These are phyloP conservation scores for Hippocampus guttulatus DNA, from an alignment of 2,113 vertebrate genomes.

Conservation along the genomic window DNA sequence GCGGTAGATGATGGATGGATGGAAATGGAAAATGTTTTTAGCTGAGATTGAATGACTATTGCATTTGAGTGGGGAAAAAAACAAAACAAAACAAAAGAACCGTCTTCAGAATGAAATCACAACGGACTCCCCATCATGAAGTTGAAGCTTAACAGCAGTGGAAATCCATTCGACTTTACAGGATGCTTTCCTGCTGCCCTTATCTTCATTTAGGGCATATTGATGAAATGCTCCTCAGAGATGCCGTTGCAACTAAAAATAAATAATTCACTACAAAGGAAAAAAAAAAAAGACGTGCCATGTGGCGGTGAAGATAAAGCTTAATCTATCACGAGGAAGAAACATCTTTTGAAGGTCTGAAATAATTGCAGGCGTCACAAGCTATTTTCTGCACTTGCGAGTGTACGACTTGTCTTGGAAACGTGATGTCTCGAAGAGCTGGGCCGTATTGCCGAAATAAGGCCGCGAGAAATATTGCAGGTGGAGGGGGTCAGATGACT, in stretches of 20 bases:
- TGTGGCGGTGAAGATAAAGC: constrained; percentile 61
- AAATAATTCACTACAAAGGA: constrained; percentile 51
- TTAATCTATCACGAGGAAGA: constrained; percentile 63
- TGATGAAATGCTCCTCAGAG: constrained; percentile 49
- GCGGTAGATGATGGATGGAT: too few relatives aligned
- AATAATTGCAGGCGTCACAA: constrained; percentile 68
- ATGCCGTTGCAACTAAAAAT: constrained; percentile 36
- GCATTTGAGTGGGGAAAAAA: too few relatives aligned
- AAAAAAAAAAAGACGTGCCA: constrained; percentile 43
- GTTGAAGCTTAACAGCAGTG: constrained; percentile 37
- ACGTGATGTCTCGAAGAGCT: constrained; percentile 39
- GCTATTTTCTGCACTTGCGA: constrained; percentile 47
- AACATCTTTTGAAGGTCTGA: constrained; percentile 67
- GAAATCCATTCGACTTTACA: constrained; percentile 53
- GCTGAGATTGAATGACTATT: too few relatives aligned
- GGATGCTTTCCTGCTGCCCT: constrained; percentile 25
- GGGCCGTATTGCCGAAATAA: constrained; percentile 17
- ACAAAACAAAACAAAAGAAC: not conserved
- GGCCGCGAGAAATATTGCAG: constrained; percentile 19
- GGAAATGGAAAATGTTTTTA: too few relatives aligned
- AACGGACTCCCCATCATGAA: constrained; percentile 41
- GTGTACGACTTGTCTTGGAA: constrained; percentile 44
- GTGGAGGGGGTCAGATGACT: constrained; percentile 33
- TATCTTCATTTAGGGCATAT: constrained; percentile 41
- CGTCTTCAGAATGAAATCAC: constrained; percentile 53